phyloP scores from a whole-genome alignment of 2,888 invertebrate genomes.

The Noctua janthe region DNA sequence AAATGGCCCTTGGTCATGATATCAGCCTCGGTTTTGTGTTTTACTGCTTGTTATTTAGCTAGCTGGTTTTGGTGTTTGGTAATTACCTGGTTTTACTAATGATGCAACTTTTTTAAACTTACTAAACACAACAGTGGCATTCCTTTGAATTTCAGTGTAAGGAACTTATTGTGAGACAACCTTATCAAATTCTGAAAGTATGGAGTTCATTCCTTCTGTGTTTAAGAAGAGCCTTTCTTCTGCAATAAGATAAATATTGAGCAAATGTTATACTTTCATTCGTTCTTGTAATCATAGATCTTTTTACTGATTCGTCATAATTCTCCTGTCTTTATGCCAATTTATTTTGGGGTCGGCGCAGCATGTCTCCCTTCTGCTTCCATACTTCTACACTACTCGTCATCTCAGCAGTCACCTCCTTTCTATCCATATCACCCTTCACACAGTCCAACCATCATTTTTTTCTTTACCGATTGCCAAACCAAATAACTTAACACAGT shows the following conservation, averaged over 20 bases:
- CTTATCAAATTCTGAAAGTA: not conserved
- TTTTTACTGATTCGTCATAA: not conserved
- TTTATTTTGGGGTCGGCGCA: too few relatives aligned
- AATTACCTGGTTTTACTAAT: too few relatives aligned
- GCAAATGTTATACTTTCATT: not conserved
- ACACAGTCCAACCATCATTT: not conserved
- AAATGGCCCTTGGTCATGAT: not conserved
- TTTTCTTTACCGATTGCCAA: constrained; percentile 3
- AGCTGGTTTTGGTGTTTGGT: not conserved
- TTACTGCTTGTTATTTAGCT: not conserved
- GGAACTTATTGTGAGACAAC: not conserved
- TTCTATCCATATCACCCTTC: not conserved
- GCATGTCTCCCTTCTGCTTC: not conserved
- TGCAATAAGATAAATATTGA: not conserved
- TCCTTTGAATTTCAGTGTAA: not conserved
- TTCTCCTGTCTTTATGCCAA: too few relatives aligned
- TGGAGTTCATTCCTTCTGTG: not conserved
- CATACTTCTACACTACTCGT: not conserved
- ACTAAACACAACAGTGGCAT: not conserved
- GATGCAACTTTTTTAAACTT: too few relatives aligned
- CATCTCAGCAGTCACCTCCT: not conserved
- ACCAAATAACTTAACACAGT: constrained; percentile 36
- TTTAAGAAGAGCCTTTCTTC: not conserved
- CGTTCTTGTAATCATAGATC: not conserved
- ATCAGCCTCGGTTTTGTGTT: not conserved